A percentile compares a stretch with the other conserved stretches of the same genome.
Evolutionary conservation across 2,888 invertebrate species (phyloP).

Genomic region (Hydriomena furcata): DNA sequence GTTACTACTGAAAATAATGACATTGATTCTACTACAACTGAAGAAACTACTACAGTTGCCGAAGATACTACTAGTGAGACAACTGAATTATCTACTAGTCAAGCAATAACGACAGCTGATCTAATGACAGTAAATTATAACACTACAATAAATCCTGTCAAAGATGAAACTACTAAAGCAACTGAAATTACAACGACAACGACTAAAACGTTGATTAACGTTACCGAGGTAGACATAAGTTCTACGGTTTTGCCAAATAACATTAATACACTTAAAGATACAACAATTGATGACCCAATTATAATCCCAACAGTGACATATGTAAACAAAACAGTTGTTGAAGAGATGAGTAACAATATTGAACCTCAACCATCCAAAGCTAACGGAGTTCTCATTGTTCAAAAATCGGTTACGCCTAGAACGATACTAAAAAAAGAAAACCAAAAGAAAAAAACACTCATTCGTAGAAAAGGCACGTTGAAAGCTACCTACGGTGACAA

Average conservation of each 20-base stretch:
- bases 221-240: conserved; percentile 19
- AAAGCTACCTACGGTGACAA: conserved; percentile 80
- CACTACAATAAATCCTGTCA: conserved; percentile 19
- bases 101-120: conserved; percentile 22
- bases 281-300: conserved; percentile 51
- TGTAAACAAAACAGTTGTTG: conserved; percentile 41
- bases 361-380: conserved; percentile 51
- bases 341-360: conserved; percentile 61
- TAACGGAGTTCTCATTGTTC: conserved; percentile 62
- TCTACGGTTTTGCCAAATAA: conserved; percentile 17
- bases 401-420: conserved; percentile 55
- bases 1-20: conserved; percentile 19
- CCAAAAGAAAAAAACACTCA: conserved; percentile 63
- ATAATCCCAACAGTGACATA: conserved; percentile 62
- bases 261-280: conserved; percentile 23
- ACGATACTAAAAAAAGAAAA: conserved; percentile 58
- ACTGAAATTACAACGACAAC: conserved; percentile 20
- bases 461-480: conserved; percentile 74
- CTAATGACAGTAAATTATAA: conserved; percentile 18
- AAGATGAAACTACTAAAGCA: conserved; percentile 14
- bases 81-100: conserved; percentile 18
- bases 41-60: conserved; percentile 19
- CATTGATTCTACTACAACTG: conserved; percentile 21
- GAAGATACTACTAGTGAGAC: conserved; percentile 12
- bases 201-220: conserved; percentile 13